Evolutionary conservation across 2,888 invertebrate species (phyloP), one percentile per base, ranked within the genome.

Genomic region (Antitype chi): DNA sequence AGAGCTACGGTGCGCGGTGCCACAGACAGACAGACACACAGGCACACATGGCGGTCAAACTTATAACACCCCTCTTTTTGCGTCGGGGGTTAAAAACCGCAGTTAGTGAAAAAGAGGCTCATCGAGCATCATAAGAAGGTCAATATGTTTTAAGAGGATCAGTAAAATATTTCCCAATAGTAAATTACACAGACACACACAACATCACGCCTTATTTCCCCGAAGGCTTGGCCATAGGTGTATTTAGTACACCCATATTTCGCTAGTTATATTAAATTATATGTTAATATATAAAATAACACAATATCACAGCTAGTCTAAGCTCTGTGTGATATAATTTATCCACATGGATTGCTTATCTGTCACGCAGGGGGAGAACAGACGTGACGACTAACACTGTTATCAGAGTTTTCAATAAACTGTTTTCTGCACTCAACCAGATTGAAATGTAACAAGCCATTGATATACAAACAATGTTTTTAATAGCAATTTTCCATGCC

Each of bases 401-500:
- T 86, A 86, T 86, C 87, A 78, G 53, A 55, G 23, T 70, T 70
- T 67, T 74, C 69, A 74, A 78, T 74, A 82, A 59, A 81, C 57
- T 53, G 60, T 52, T 60, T 63, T 66, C 43, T 74, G 63, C 69
- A 72, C 47, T 71, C 84, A 74, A 83, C 69, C 84, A 86, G 74
- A 74, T 60, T 70, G 71, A 72, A 74, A 72, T 60, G 71, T 78
- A 86, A 74, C 74, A 74, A 71, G 62, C 64, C 69, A 83, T 74
- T 86, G 84, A 74, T 70, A 84, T 13, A 78, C 62, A 66, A 74
- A 83, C 79, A 86, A 78, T 86, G 79, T 83, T 78, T 72, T 74
- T 62, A 69, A 74, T 70, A 78, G 80, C 72, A 70, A 72, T 78
- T 38, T 74, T 74, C 66, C 80, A 84, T 57, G 87, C 28, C 74